phyloP scores from a whole-genome alignment of 1,140 invertebrate genomes.

The Lordiphosa stackelbergi region DNA sequence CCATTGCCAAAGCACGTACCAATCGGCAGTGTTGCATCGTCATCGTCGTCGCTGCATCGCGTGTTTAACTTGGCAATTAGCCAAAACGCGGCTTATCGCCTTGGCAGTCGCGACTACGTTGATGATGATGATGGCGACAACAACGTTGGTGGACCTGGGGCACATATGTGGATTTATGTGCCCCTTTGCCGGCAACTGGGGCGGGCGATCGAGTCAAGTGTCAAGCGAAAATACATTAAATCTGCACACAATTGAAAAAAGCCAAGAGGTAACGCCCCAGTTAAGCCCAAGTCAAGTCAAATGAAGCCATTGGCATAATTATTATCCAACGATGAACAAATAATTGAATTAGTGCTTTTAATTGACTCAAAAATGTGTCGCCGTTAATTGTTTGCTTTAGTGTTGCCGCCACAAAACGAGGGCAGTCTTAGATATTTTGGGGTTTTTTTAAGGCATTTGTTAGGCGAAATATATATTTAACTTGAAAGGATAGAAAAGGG shows the following conservation, averaged over 20 bases:
- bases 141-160: slow-evolving; percentile 21
- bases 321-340: slow-evolving; percentile 54
- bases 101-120: slow-evolving; percentile 1
- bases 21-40: slow-evolving; percentile 15
- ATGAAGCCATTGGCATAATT: neutral
- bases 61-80: slow-evolving; percentile 63
- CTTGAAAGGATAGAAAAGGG: too few species aligned
- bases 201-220: slow-evolving; percentile 14
- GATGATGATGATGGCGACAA: neutral
- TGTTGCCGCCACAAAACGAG: too few species aligned
- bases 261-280: slow-evolving; percentile 7
- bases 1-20: slow-evolving; percentile 20
- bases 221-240: neutral
- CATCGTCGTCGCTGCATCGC: slow-evolving; percentile 28
- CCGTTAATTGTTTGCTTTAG: slow-evolving; percentile 14
- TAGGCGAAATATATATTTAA: too few species aligned
- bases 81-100: slow-evolving; percentile 41
- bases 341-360: slow-evolving; percentile 69
- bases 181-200: slow-evolving; percentile 16
- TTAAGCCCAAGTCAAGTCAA: slow-evolving; percentile 7
- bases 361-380: slow-evolving; percentile 55
- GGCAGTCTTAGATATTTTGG: too few species aligned
- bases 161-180: slow-evolving; percentile 55
- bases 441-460: too few species aligned
- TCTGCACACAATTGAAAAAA: too few species aligned